Conservation (phyloP, 2,797 vertebrate species). For the Hylomyscus alleni region DNA sequence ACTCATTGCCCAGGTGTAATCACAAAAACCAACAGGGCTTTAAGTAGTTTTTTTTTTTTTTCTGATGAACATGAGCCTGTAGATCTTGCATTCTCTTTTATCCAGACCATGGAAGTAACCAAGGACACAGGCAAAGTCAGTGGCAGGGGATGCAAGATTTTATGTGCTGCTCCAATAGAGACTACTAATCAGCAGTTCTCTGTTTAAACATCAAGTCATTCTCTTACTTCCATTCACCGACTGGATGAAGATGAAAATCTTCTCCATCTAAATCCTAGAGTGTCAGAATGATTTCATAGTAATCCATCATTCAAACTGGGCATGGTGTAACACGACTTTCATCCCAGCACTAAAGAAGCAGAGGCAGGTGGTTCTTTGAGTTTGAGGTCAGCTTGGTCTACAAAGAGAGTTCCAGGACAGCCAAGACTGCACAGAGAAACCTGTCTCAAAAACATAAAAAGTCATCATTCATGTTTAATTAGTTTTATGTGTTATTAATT, state of each 20-base stretch:
- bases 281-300: background rate
- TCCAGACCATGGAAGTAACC: background rate
- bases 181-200: background rate
- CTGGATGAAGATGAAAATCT: background rate
- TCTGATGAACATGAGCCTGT: background rate
- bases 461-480: background rate
- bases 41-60: background rate
- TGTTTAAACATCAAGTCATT: background rate
- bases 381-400: too few species aligned
- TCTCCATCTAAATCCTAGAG: background rate
- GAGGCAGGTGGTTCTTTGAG: too few species aligned
- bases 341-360: too few species aligned
- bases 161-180: background rate
- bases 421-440: too few species aligned
- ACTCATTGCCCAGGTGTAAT: background rate
- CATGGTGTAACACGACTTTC: background rate
- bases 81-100: background rate
- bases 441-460: background rate
- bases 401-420: too few species aligned
- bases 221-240: background rate
- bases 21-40: background rate
- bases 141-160: background rate
- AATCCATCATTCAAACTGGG: background rate
- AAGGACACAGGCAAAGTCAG: background rate
- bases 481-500: background rate